These are phyloP conservation scores for Neolamprologus devosi DNA, from an alignment of 2,113 vertebrate genomes.

Conservation along the genomic window DNA sequence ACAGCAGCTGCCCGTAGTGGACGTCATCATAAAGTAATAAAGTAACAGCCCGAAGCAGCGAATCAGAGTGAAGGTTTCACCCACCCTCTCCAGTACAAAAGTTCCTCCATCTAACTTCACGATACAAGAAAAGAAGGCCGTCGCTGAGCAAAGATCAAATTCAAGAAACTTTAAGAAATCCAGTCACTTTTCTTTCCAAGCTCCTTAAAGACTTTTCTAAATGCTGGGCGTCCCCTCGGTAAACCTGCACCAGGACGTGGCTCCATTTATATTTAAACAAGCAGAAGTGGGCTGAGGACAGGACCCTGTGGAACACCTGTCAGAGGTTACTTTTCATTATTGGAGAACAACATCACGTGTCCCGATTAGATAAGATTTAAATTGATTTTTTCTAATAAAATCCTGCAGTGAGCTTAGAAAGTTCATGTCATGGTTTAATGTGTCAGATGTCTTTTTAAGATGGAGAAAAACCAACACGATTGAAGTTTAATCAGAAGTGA, in stretches of 20 bases:
- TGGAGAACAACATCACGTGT: neutral
- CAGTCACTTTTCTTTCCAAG: neutral
- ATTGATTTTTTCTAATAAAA: fast-evolving
- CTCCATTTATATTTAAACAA: neutral
- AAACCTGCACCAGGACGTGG: neutral
- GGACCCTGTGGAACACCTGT: neutral
- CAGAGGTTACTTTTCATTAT: neutral
- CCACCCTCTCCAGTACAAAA: neutral
- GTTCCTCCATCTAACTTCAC: neutral
- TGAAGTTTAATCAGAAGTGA: neutral
- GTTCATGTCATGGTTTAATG: neutral
- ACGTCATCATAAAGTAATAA: neutral
- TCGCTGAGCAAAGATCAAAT: neutral
- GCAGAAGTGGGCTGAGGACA: neutral
- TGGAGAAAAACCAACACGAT: fast-evolving
- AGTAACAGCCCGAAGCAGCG: neutral
- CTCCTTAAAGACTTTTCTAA: neutral
- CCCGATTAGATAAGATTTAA: neutral
- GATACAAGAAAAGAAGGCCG: neutral
- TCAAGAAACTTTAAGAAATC: neutral
- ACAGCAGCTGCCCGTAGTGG: neutral
- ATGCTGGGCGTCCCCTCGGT: neutral
- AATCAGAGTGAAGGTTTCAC: neutral
- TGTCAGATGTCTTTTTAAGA: neutral
- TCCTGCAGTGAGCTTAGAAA: neutral